These are phyloP conservation scores for Druceiella hillmani DNA, from an alignment of 2,888 invertebrate species.

Conservation along the genomic window DNA sequence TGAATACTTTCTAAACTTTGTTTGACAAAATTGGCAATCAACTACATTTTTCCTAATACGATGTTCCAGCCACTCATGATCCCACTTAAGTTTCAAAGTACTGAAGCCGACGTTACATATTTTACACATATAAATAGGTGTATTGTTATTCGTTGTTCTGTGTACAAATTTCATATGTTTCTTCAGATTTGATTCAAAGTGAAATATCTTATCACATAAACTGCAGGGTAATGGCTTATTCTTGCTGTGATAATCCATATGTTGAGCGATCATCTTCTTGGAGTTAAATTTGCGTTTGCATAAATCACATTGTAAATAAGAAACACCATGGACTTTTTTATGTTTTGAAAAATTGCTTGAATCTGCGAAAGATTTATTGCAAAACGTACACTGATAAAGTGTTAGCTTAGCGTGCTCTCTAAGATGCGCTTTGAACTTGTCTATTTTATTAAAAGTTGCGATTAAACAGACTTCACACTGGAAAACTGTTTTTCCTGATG, in stretches of 20 bases:
- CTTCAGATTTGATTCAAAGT: slow-evolving; percentile 43
- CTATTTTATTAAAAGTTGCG: slow-evolving; percentile 36
- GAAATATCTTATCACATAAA: slow-evolving; percentile 35
- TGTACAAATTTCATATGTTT: slow-evolving; percentile 41
- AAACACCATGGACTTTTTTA: slow-evolving; percentile 43
- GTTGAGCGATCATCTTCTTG: slow-evolving; percentile 41
- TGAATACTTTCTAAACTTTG: slow-evolving; percentile 41
- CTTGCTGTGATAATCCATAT: slow-evolving; percentile 43
- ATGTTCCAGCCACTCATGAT: slow-evolving; percentile 44
- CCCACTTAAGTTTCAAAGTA: slow-evolving; percentile 43
- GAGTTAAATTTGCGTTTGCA: slow-evolving; percentile 47
- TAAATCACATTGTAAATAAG: slow-evolving; percentile 41
- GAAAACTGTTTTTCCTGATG: slow-evolving; percentile 35
- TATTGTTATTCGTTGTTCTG: slow-evolving; percentile 27
- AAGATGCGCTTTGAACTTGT: slow-evolving; percentile 44
- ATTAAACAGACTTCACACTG: slow-evolving; percentile 38
- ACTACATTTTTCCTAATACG: slow-evolving; percentile 40
- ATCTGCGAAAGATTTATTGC: slow-evolving; percentile 47
- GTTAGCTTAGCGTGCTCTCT: slow-evolving; percentile 47
- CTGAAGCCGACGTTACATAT: slow-evolving; percentile 35
- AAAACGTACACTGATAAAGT: slow-evolving; percentile 43
- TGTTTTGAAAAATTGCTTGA: slow-evolving; percentile 50
- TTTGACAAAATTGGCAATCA: slow-evolving; percentile 38
- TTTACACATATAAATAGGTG: slow-evolving; percentile 32
- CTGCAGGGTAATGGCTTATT: slow-evolving; percentile 34